phyloP scores from a whole-genome alignment of 2,888 invertebrate genomes.

The Polymixis flavicincta region DNA sequence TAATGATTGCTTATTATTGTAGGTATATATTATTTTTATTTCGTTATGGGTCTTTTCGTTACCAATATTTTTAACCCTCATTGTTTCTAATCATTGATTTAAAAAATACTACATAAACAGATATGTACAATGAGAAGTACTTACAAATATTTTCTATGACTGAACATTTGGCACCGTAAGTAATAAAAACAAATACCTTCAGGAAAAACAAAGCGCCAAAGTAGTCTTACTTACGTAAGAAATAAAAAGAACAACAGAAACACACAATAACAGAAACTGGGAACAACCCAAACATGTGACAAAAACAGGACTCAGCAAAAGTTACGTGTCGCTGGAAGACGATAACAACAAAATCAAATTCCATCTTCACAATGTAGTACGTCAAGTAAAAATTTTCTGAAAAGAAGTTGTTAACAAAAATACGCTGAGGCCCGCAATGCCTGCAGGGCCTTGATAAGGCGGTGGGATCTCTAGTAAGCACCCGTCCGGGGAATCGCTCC shows the following conservation, averaged over 20 bases:
- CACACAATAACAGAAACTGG: constrained; percentile 41
- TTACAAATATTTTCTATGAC: background rate
- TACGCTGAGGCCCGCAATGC: constrained; percentile 80
- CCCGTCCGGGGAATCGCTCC: constrained; percentile 75
- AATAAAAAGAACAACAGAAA: constrained; percentile 29
- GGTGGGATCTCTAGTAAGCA: constrained; percentile 80
- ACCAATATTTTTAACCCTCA: too few relatives aligned
- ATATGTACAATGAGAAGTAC: background rate
- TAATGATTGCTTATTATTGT: constrained; percentile 36
- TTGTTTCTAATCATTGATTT: too few relatives aligned
- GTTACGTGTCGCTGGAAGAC: constrained; percentile 49
- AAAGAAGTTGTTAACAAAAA: constrained; percentile 90
- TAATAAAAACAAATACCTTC: constrained; percentile 17
- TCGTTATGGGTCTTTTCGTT: background rate
- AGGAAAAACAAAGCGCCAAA: constrained; percentile 33
- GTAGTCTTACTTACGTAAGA: constrained; percentile 27
- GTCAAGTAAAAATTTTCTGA: constrained; percentile 82
- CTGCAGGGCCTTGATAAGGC: constrained; percentile 87
- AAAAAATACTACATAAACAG: background rate
- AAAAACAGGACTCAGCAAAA: constrained; percentile 56
- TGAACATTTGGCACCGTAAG: background rate
- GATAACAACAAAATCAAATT: constrained; percentile 82
- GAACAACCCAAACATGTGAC: constrained; percentile 48
- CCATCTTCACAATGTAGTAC: constrained; percentile 75
- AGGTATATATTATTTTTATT: constrained; percentile 10